Evolutionary conservation across 2,797 vertebrate species (phyloP).

Genomic region (Thamnophis elegans): DNA sequence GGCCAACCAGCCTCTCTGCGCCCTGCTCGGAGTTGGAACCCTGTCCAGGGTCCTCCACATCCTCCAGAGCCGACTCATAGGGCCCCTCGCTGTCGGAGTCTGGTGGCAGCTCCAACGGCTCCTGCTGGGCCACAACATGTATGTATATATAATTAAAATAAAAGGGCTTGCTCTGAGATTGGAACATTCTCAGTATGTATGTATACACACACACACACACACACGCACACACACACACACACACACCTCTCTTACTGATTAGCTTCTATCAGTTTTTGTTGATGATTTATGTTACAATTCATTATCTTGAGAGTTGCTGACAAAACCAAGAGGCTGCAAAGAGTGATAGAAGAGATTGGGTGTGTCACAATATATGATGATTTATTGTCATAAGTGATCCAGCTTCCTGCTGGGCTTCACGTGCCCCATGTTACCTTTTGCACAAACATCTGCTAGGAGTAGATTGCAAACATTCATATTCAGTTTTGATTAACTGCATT

Average conservation of each 20-base stretch:
- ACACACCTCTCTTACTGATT: background rate
- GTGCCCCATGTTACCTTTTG: background rate
- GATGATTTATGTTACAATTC: background rate
- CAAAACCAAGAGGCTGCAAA: background rate
- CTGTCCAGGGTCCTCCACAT: too few species aligned
- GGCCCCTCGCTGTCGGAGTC: too few species aligned
- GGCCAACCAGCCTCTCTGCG: too few species aligned
- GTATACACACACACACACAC: background rate
- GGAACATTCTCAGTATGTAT: background rate
- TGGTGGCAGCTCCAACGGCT: too few species aligned
- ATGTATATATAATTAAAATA: background rate
- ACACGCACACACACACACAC: too few species aligned
- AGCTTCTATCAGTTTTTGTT: background rate
- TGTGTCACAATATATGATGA: background rate
- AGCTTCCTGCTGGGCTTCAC: background rate
- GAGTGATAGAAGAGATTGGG: background rate
- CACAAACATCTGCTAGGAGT: background rate
- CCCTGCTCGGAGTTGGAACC: too few species aligned
- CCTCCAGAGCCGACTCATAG: too few species aligned
- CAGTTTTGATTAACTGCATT: background rate
- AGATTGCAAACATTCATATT: background rate
- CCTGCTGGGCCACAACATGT: too few species aligned
- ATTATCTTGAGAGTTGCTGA: background rate
- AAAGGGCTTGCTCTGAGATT: too few species aligned
- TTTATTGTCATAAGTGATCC: background rate